Evolutionary conservation across 2,888 invertebrate genomes (phyloP), one percentile per base, ranked within the genome.

Genomic region (Microchrysa polita): DNA sequence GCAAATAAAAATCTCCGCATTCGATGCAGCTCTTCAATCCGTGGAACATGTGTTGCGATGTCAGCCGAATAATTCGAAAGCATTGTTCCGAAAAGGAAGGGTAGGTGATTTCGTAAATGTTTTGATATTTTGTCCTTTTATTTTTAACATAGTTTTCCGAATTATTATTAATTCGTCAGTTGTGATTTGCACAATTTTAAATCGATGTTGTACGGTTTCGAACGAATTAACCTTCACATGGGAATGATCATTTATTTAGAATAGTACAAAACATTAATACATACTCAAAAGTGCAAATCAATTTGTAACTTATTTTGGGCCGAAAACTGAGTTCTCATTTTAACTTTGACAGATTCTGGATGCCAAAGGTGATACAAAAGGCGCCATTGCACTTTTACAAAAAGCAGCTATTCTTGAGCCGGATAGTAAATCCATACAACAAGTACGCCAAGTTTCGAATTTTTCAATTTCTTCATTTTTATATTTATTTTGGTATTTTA

Each of bases 11-110:
- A 91, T 93, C 52, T 91, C 93, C 73, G 92, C 94, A 9, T 94
- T 90, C 81, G 94, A 95, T 78, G 92, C 93, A 10, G 96, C 96
- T 5, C 86, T 96, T 23, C 88, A 90, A 83, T 94, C 95, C 9
- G 91, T 96, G 34, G 92, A 93, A 67, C 88, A 90, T 81, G 97
- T 97, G 1, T 86, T 97, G 14, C 87, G 90, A 76, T 92, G 93
- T 80, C 93, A 96, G 82, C 95, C 96, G 0, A 86, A 90, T 75
- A 97, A 97, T 86, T 91, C 95, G 0, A 97, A 97, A 84, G 97
- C 97, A 0, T 86, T 96, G 14, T 96, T 92, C 82, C 90, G 97
- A 80, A 95, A 96, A 87, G 93, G 92, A 79, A 91, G 90, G 83
- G 89, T 88, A 81, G 76, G 74, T 20, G 9, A 27, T 12, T 12